A percentile compares a stretch with the other conserved stretches of the same genome.
Evolutionary conservation across 2,888 invertebrate genomes (phyloP).

Genomic region (Halictus ligatus): DNA sequence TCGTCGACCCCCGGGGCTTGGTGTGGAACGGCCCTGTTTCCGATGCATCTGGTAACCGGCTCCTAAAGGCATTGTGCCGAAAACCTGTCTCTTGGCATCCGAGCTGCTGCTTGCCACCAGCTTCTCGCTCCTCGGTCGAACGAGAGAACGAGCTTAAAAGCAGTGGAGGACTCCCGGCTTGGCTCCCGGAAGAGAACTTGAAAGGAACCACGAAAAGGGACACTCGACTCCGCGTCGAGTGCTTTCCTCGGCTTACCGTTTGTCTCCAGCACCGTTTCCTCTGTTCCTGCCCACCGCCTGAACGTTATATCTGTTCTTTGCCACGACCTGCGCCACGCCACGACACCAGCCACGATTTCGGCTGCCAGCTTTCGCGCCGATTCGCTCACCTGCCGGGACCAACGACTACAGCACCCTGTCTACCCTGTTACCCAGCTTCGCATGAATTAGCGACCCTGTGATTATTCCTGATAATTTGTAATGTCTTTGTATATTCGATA

Average conservation of each 20-base stretch:
- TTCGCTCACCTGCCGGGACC: slow-evolving; percentile 27
- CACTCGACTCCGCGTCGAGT: slow-evolving; percentile 76
- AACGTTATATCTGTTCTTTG: slow-evolving; percentile 30
- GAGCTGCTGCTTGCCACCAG: slow-evolving; percentile 38
- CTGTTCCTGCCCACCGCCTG: slow-evolving; percentile 11
- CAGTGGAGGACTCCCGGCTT: slow-evolving; percentile 70
- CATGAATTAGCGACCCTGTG: neutral
- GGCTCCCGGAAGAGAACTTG: slow-evolving; percentile 76
- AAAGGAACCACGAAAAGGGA: slow-evolving; percentile 80
- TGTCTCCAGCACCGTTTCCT: slow-evolving; percentile 68
- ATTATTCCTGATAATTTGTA: neutral
- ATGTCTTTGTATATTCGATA: neutral
- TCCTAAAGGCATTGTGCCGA: slow-evolving; percentile 35
- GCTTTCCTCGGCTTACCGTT: slow-evolving; percentile 78
- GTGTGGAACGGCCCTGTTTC: slow-evolving; percentile 16
- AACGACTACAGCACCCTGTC: slow-evolving; percentile 12
- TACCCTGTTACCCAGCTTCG: neutral
- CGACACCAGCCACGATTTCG: slow-evolving; percentile 37
- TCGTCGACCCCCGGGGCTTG: neutral
- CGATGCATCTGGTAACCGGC: slow-evolving; percentile 52
- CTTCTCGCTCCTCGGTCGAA: slow-evolving; percentile 46
- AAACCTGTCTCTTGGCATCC: slow-evolving; percentile 64
- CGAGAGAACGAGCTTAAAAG: slow-evolving; percentile 76
- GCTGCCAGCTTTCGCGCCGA: slow-evolving; percentile 51
- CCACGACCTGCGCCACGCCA: neutral